Evolutionary conservation across 1,140 invertebrate species (phyloP).

Genomic region (Varroa destructor): DNA sequence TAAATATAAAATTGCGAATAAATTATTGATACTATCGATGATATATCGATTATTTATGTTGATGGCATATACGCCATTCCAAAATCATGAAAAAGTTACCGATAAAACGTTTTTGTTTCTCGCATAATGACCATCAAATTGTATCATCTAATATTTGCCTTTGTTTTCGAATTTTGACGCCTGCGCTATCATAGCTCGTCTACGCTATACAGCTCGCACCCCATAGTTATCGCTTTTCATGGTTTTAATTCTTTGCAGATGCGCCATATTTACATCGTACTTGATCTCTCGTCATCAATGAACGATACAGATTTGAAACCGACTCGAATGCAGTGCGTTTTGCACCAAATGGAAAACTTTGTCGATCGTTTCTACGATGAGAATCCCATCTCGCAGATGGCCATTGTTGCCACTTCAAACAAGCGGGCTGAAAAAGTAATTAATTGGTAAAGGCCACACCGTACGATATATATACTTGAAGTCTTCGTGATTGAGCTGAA

Average conservation of each 20-base stretch:
- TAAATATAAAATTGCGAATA: no score
- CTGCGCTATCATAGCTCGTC: no score
- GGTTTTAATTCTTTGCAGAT: constrained; percentile 45
- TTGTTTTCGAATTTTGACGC: no score
- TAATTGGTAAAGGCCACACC: background rate
- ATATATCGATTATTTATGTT: no score
- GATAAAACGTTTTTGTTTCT: no score
- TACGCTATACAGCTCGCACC: no score
- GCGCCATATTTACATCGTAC: constrained; percentile 76
- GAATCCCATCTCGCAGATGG: constrained; percentile 94
- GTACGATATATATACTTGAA: background rate
- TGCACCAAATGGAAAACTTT: constrained; percentile 74
- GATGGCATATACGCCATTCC: no score
- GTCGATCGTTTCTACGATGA: constrained; percentile 95
- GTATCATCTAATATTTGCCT: no score
- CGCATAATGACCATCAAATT: no score
- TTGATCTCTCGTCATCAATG: constrained; percentile 90
- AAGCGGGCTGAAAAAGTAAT: constrained; percentile 80
- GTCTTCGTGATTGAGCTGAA: background rate
- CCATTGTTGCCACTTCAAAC: constrained; percentile 75
- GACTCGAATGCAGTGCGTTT: constrained; percentile 68
- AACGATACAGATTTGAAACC: constrained; percentile 85
- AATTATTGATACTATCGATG: no score
- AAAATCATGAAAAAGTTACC: no score
- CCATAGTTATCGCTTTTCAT: background rate